phyloP scores from a whole-genome alignment of 2,113 vertebrate species.

The Neodon shergylaensis region DNA sequence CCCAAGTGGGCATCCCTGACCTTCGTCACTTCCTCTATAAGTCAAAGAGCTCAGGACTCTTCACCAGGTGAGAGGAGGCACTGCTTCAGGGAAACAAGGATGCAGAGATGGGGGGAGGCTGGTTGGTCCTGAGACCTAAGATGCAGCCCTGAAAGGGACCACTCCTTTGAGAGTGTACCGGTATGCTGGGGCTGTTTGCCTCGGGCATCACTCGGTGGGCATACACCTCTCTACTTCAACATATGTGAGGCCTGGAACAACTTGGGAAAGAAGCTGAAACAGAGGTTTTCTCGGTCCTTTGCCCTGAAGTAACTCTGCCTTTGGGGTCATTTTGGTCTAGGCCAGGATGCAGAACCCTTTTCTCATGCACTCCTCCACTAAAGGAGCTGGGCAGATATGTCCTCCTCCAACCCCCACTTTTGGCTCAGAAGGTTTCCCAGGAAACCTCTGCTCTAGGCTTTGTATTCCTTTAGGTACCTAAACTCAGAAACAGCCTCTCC shows the following conservation, averaged over 20 bases:
- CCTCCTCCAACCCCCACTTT: not conserved
- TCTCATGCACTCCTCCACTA: not conserved
- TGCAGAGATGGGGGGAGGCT: not conserved
- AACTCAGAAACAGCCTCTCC: not conserved
- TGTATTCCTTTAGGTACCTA: not conserved
- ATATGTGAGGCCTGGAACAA: not conserved
- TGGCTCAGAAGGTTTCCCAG: not conserved
- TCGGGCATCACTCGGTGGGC: not conserved
- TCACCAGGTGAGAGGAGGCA: slow-evolving; percentile 92
- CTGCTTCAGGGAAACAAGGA: not conserved
- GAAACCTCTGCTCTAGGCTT: not conserved
- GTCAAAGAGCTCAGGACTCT: slow-evolving; percentile 97
- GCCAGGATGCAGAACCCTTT: not conserved
- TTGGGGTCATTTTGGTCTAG: not conserved
- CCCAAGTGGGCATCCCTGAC: slow-evolving; percentile 94
- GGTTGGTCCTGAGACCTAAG: not conserved
- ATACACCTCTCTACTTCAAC: not conserved
- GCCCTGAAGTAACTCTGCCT: not conserved
- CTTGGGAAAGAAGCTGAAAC: slow-evolving; percentile 10
- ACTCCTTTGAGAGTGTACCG: not conserved
- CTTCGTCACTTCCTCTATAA: slow-evolving; percentile 99
- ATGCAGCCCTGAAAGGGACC: not conserved
- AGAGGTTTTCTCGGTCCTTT: not conserved
- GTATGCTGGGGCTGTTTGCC: not conserved
- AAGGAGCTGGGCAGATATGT: not conserved